These are phyloP conservation scores for Cotesia vestalis DNA, from an alignment of 1,140 invertebrate species.

Conservation along the genomic window DNA sequence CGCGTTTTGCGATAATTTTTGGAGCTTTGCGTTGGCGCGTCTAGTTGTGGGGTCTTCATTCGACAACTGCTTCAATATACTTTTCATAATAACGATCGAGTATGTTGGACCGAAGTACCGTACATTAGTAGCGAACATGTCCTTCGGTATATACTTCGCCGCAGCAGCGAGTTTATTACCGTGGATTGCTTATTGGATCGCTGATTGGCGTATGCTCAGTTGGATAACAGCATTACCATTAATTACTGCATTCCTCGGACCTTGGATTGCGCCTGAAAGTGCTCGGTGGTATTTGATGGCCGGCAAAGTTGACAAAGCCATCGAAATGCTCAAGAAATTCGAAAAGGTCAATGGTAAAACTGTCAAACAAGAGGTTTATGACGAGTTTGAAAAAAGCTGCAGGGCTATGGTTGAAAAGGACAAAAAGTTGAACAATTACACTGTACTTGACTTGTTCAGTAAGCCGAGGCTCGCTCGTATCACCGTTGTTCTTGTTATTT, in stretches of 20 bases:
- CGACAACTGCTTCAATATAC: slow-evolving; percentile 91
- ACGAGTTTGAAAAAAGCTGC: slow-evolving; percentile 77
- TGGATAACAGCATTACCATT: slow-evolving; percentile 80
- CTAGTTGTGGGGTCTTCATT: slow-evolving; percentile 87
- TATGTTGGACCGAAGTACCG: slow-evolving; percentile 87
- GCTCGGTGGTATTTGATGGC: slow-evolving; percentile 83
- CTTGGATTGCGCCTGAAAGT: slow-evolving; percentile 83
- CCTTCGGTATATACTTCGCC: slow-evolving; percentile 88
- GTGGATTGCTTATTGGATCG: slow-evolving; percentile 81
- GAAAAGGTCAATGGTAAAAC: slow-evolving; percentile 79
- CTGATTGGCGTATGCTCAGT: slow-evolving; percentile 80
- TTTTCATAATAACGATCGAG: slow-evolving; percentile 88
- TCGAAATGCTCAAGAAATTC: slow-evolving; percentile 81
- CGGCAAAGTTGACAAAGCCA: slow-evolving; percentile 79
- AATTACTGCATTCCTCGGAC: slow-evolving; percentile 73
- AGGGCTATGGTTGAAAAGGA: slow-evolving; percentile 72
- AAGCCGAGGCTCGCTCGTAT: slow-evolving; percentile 77
- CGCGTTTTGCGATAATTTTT: slow-evolving; percentile 77
- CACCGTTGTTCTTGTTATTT: slow-evolving; percentile 77
- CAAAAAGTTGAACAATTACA: slow-evolving; percentile 73
- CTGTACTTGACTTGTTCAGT: slow-evolving; percentile 81
- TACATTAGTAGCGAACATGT: slow-evolving; percentile 88
- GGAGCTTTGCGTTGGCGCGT: slow-evolving; percentile 78
- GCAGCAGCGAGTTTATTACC: slow-evolving; percentile 79
- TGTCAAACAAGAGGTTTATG: slow-evolving; percentile 76